These are phyloP conservation scores for Nemurella pictetii DNA, from an alignment of 2,888 invertebrate genomes.

Conservation along the genomic window DNA sequence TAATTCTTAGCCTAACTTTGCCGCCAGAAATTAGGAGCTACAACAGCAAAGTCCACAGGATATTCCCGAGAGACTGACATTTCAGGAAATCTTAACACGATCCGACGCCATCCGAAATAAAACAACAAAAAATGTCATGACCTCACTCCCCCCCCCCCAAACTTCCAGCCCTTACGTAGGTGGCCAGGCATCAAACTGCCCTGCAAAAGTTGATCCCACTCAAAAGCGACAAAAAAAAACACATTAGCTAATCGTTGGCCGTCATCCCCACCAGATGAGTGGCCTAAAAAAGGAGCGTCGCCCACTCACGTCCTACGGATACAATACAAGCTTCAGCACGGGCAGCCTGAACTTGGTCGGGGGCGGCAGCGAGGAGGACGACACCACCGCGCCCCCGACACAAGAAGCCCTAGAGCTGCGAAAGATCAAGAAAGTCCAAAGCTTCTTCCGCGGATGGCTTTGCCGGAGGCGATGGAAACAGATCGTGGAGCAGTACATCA, in stretches of 20 bases:
- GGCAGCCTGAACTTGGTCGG: conserved; percentile 25
- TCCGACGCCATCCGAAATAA: too few species aligned
- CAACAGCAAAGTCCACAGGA: too few species aligned
- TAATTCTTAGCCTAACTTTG: too few species aligned
- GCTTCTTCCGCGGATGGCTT: conserved; percentile 92
- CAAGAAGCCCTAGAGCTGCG: conserved; percentile 73
- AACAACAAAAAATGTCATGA: too few species aligned
- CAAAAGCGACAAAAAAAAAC: too few species aligned
- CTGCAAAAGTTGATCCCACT: neutral
- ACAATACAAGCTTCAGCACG: conserved; percentile 31
- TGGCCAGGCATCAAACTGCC: too few species aligned
- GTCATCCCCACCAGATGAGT: conserved; percentile 51
- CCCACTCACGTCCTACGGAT: conserved; percentile 52
- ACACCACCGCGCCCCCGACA: conserved; percentile 34
- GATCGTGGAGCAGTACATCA: conserved; percentile 92
- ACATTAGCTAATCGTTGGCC: too few species aligned
- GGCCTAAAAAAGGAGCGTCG: conserved; percentile 80
- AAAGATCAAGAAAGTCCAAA: conserved; percentile 84
- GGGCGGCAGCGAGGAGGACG: conserved; percentile 39
- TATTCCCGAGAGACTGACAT: too few species aligned
- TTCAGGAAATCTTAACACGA: too few species aligned
- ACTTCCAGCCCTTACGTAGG: too few species aligned
- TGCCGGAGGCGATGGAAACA: conserved; percentile 92
- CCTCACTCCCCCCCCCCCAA: too few species aligned
- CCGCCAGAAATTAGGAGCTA: too few species aligned